Evolutionary conservation across 2,113 vertebrate genomes (phyloP).

Genomic region (Podarcis raffonei): DNA sequence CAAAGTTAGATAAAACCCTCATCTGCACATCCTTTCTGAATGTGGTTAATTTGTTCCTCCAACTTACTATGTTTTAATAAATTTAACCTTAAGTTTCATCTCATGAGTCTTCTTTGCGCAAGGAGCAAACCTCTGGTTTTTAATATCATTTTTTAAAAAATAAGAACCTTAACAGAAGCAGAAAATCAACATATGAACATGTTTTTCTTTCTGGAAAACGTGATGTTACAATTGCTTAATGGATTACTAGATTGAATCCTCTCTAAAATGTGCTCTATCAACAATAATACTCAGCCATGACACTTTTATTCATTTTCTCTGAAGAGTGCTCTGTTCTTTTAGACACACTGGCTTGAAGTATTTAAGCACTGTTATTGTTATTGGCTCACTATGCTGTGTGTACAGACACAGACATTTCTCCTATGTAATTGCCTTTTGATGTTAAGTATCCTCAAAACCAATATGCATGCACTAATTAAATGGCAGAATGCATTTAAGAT

Average conservation of each 20-base stretch:
- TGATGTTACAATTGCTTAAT: background rate
- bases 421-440: slow-evolving; percentile 12
- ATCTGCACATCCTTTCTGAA: too few relatives aligned
- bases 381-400: background rate
- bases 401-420: background rate
- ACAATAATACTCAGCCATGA: background rate
- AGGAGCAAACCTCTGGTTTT: too few relatives aligned
- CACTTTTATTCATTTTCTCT: background rate
- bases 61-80: too few relatives aligned
- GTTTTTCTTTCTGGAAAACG: background rate
- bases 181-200: background rate
- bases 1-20: too few relatives aligned
- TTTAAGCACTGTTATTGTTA: slow-evolving; percentile 22
- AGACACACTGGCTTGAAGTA: background rate
- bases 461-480: slow-evolving; percentile 12
- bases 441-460: slow-evolving; percentile 29
- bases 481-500: slow-evolving; percentile 11
- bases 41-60: too few relatives aligned
- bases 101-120: too few relatives aligned
- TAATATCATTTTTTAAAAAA: too few relatives aligned
- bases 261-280: background rate
- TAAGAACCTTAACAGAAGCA: background rate
- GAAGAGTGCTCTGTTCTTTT: background rate
- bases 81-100: too few relatives aligned
- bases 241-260: background rate